Base-by-base conservation (phyloP, 2,888 invertebrate species). In the Craniophora ligustri region DNA sequence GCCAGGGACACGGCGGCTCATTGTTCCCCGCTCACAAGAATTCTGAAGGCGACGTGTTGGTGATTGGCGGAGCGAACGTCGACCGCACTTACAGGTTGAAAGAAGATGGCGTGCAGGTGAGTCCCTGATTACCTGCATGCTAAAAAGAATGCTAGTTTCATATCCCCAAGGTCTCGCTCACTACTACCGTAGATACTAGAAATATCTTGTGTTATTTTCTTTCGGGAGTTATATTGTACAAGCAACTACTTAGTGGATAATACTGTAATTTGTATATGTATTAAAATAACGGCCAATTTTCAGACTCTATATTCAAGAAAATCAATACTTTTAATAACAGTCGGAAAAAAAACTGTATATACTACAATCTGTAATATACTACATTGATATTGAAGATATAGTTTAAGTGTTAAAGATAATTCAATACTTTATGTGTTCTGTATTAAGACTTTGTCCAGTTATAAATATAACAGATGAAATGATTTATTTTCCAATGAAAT, bases 51-150 rank as follows among this genome's bases (percentile, higher is more conserved):
- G 89, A 90, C 35, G 87, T 96, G 88, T 92, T 97, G 11, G 95
- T 98, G 14, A 95, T 98, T 58, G 98, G 98, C 1, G 98, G 97
- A 3, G 95, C 97, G 5, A 96, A 96, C 63, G 88, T 97, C 51
- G 98, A 98, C 81, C 95, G 96, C 47, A 95, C 95, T 0, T 94
- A 96, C 47, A 94, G 94, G 45, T 85, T 97, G 32, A 87, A 94
- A 11, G 96, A 96, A 41, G 89, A 94, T 23, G 86, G 92, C 58
- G 91, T 96, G 57, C 94, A 95, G 95, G 97, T 97, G 87, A 95
- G 96, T 73, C 42, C 14, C 10, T 48, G 30, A 46, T 41, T 40
- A 23, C 11, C 31, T 48, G 50, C 54, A 41, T 68, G 63, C 36
- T 49, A 19, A 42, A 45, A 19, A 56, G 2, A 14, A 40, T 16